Conservation (phyloP, 2,888 invertebrate genomes). For the Coenonympha glycerion region DNA sequence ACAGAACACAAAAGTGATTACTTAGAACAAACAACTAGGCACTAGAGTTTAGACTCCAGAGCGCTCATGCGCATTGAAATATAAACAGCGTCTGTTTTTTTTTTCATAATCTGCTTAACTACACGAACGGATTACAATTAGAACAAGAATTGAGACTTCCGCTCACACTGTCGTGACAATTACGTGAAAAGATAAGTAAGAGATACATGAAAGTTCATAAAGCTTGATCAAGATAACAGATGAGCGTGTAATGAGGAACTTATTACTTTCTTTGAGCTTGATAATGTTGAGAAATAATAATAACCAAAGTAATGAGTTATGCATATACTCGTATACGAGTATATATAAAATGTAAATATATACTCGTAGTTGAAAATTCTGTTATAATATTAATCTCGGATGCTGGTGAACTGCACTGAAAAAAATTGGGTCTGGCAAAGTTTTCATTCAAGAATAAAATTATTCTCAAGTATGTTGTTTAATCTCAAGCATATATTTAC, state of each 20-base stretch:
- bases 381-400: too few relatives aligned
- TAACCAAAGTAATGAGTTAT: too few relatives aligned
- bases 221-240: slow-evolving; percentile 8
- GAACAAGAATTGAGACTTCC: slow-evolving; percentile 12
- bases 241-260: background rate
- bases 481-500: too few relatives aligned
- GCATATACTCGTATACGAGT: too few relatives aligned
- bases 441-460: too few relatives aligned
- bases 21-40: background rate
- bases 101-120: slow-evolving; percentile 16
- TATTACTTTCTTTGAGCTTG: background rate
- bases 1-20: too few relatives aligned
- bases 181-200: background rate
- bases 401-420: too few relatives aligned
- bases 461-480: too few relatives aligned
- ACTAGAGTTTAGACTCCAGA: too few relatives aligned
- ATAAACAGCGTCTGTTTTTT: background rate
- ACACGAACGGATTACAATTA: slow-evolving; percentile 11
- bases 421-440: too few relatives aligned
- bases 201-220: background rate
- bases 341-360: too few relatives aligned
- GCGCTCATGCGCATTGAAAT: slow-evolving; percentile 6
- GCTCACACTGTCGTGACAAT: slow-evolving; percentile 10
- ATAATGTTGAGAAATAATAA: background rate
- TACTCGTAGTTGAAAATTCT: too few relatives aligned